Percentiles rank a stretch among this genome's conserved stretches.
These are phyloP conservation scores for Oopsacas minuta DNA, from an alignment of 37 sponge, comb jelly and placozoan species.

Conservation along the genomic window DNA sequence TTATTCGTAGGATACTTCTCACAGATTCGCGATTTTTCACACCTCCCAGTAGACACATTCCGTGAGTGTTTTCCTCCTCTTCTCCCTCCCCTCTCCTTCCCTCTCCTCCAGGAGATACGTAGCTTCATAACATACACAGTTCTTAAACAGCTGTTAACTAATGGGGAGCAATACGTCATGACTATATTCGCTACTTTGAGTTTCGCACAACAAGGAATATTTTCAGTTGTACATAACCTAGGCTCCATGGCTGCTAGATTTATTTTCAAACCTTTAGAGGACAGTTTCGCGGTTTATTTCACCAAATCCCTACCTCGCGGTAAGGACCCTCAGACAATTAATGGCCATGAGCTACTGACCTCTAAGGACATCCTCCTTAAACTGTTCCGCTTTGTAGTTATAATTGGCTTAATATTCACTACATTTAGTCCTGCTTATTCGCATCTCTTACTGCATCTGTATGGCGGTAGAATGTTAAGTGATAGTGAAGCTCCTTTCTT, in stretches of 20 bases:
- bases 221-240: conserved; percentile 73
- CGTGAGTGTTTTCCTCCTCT: conserved; percentile 32
- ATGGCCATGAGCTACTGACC: conserved; percentile 20
- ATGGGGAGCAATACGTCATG: conserved; percentile 91
- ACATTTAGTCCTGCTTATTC: conserved; percentile 82
- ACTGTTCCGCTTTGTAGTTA: conserved; percentile 55
- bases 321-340: neutral
- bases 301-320: conserved; percentile 59
- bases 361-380: conserved; percentile 35
- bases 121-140: conserved; percentile 79
- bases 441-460: conserved; percentile 62
- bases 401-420: conserved; percentile 50
- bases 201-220: conserved; percentile 90
- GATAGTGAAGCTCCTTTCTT: conserved; percentile 42
- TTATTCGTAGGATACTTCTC: conserved; percentile 55
- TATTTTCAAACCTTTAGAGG: conserved; percentile 84
- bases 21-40: neutral
- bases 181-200: conserved; percentile 68
- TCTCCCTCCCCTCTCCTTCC: neutral
- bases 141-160: conserved; percentile 83
- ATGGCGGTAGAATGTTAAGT: conserved; percentile 69
- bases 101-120: conserved; percentile 29
- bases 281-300: conserved; percentile 87
- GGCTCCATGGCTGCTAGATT: conserved; percentile 82
- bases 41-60: conserved; percentile 36